phyloP scores from a whole-genome alignment of 2,113 vertebrate genomes.

The Aldabrachelys gigantea region DNA sequence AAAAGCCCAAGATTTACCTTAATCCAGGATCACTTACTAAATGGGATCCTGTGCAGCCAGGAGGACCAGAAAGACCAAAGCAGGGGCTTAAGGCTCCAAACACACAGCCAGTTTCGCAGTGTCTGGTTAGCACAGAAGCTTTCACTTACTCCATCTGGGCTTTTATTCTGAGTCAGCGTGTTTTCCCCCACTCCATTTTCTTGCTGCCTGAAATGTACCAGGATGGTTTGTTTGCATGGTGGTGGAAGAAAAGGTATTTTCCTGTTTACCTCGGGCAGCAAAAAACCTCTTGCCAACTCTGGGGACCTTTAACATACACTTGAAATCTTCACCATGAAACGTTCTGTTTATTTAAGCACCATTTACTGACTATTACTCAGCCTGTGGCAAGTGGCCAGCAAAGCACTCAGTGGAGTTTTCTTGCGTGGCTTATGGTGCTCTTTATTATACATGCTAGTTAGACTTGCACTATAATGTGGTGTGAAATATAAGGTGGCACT shows the following conservation, averaged over 20 bases:
- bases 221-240: neutral
- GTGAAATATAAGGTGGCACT: neutral
- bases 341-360: neutral
- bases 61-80: neutral
- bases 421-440: neutral
- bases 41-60: neutral
- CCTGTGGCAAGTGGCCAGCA: neutral
- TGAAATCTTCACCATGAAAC: neutral
- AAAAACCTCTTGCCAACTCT: neutral
- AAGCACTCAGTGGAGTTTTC: neutral
- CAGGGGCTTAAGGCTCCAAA: neutral
- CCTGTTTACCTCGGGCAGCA: neutral
- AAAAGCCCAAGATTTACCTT: neutral
- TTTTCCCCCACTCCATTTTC: neutral
- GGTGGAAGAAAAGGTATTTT: neutral
- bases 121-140: neutral
- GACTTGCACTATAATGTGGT: neutral
- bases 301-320: neutral
- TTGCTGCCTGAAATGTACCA: neutral
- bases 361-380: neutral
- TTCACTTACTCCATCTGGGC: neutral
- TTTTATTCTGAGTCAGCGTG: neutral
- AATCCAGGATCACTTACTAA: neutral
- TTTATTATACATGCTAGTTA: constrained; percentile 5
- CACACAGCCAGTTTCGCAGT: neutral